Evolutionary conservation across 2,888 invertebrate genomes (phyloP), one percentile per base, ranked within the genome.

Genomic region (Acleris holmiana): DNA sequence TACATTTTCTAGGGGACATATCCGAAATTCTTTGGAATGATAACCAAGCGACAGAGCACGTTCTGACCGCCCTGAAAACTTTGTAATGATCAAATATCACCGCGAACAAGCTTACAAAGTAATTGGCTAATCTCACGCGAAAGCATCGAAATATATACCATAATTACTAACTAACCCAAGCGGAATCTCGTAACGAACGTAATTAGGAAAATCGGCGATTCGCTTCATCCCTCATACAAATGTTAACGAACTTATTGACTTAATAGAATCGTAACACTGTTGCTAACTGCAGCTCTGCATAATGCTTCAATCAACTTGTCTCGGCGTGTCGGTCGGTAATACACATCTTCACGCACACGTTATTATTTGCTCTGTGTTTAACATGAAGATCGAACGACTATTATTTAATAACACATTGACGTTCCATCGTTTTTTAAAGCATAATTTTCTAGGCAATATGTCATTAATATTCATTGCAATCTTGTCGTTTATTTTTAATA

Each of bases 271-370:
- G 61, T 53, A 35, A 47, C 47, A 47, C 18, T 47, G 61, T 51
- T 29, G 25, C 48, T 51, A 53, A 7, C 35, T 35, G 51, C 57
- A n/a, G 25, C 55, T 55, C 55, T 72, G 70, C 68, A 69, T 74
- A 71, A 59, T 57, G 44, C 71, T 66, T 63, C 67, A 76, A 74
- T 74, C 69, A 75, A 73, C 74, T 71, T 69, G 77, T 76, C 69
- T 67, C 50, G 53, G 57, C 61, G 61, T 62, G 60, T 70, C 69
- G 72, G 69, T 68, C 57, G 46, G 64, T 50, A 69, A 62, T 67
- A 69, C 67, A 72, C 63, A 62, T 70, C 69, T 77, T 71, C 76
- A 75, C 71, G 72, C 74, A 67, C 74, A 67, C 61, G 67, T 67
- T 73, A 76, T 75, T 73, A 70, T 69, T 71, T 64, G 54, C 67